Conservation (phyloP, 2,888 invertebrate genomes). For the Calliscelio sp. region DNA sequence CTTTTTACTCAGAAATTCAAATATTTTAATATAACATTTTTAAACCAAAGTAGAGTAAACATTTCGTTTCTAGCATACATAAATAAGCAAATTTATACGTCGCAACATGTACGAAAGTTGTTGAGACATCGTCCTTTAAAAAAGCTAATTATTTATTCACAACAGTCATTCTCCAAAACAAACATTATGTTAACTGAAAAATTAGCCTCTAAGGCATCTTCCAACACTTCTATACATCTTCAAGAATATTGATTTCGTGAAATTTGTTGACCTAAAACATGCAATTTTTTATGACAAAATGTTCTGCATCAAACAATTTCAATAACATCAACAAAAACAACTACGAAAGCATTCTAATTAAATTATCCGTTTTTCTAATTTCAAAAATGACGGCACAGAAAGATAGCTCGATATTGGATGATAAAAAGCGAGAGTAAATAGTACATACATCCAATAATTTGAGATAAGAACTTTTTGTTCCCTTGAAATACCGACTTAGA, state of each 20-base stretch:
- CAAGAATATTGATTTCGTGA: conserved; percentile 20
- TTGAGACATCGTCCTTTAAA: conserved; percentile 37
- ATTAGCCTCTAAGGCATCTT: conserved; percentile 24
- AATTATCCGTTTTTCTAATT: not conserved
- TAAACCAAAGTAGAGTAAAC: no score
- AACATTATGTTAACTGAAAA: conserved; percentile 45
- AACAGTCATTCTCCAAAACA: conserved; percentile 47
- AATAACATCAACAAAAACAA: no score
- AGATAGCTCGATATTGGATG: not conserved
- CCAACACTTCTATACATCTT: conserved; percentile 1
- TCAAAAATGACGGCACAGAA: no score
- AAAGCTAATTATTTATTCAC: conserved; percentile 39
- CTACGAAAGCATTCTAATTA: not conserved
- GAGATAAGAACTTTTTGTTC: conserved; percentile 30
- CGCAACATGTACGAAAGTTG: no score
- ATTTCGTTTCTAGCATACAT: no score
- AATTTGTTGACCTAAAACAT: no score
- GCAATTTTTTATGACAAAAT: no score
- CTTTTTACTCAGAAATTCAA: no score
- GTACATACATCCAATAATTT: conserved; percentile 12
- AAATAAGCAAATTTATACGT: no score
- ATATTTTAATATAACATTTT: no score
- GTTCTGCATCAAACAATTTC: no score
- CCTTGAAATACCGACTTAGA: conserved; percentile 43
- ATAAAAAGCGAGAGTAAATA: not conserved